Evolutionary conservation across 2,113 vertebrate species (phyloP).

Genomic region (Poeciliopsis turrubarensis): DNA sequence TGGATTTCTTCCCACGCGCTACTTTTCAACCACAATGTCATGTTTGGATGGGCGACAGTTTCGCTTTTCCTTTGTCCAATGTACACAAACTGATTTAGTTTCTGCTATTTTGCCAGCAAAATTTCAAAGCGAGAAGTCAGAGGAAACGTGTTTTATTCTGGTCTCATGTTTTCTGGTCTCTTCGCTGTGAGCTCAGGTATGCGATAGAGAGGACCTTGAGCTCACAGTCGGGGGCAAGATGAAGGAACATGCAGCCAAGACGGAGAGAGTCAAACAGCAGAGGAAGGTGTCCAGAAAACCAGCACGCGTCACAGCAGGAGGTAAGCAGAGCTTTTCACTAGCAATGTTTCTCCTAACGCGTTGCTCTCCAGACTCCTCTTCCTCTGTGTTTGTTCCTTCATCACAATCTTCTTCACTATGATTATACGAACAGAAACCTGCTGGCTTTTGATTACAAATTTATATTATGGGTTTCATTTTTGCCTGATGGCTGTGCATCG

Average conservation of each 20-base stretch:
- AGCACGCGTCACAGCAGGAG: constrained; percentile 56
- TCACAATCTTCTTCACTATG: constrained; percentile 9
- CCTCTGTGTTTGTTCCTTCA: constrained; percentile 2
- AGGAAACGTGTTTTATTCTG: constrained; percentile 36
- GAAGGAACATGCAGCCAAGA: constrained; percentile 60
- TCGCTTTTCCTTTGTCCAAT: no score
- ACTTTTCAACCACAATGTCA: constrained; percentile 9
- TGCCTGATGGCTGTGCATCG: background rate
- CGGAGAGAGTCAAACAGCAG: constrained; percentile 64
- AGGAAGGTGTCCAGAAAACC: constrained; percentile 66
- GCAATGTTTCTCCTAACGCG: constrained; percentile 7
- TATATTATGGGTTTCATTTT: constrained; percentile 5
- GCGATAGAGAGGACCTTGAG: constrained; percentile 65
- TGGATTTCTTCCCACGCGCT: constrained; percentile 42
- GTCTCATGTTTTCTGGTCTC: constrained; percentile 29
- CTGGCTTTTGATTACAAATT: constrained; percentile 30
- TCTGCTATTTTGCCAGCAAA: background rate
- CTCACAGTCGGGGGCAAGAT: constrained; percentile 58
- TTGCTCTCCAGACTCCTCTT: constrained; percentile 5
- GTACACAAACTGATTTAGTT: no score
- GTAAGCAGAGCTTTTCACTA: constrained; percentile 62
- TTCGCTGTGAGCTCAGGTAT: constrained; percentile 55
- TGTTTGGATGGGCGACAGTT: background rate
- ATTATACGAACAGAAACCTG: constrained; percentile 27
- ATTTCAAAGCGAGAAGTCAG: constrained; percentile 28